Conservation (phyloP, 2,888 invertebrate species). For the Calameuta pallipes region DNA sequence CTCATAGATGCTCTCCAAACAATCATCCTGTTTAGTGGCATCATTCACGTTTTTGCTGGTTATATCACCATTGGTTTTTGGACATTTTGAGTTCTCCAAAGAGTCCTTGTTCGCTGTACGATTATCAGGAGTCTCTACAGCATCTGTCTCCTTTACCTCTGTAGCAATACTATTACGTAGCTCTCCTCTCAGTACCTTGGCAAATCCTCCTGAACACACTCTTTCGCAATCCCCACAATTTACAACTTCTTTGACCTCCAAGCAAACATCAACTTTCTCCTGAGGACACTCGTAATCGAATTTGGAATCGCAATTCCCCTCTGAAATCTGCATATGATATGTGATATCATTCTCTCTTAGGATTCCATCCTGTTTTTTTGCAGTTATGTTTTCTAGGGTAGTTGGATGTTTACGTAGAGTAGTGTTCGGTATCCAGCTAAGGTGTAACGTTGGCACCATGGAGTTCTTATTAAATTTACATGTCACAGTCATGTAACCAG, state of each 20-base stretch:
- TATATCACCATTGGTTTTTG: neutral
- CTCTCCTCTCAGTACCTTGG: slow-evolving; percentile 11
- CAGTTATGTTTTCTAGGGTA: slow-evolving; percentile 73
- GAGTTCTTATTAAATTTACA: slow-evolving; percentile 84
- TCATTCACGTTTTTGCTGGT: neutral
- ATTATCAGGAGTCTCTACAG: neutral
- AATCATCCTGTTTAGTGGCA: neutral
- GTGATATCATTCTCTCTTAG: slow-evolving; percentile 9
- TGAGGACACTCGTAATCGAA: slow-evolving; percentile 16
- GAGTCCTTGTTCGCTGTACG: neutral
- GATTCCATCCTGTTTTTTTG: slow-evolving; percentile 62
- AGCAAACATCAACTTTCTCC: slow-evolving; percentile 63
- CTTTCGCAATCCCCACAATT: slow-evolving; percentile 61
- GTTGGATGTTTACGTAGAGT: slow-evolving; percentile 88
- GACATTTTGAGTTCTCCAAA: neutral
- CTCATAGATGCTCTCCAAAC: slow-evolving; percentile 11
- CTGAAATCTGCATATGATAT: slow-evolving; percentile 27
- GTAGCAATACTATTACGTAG: neutral
- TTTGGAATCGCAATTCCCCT: slow-evolving; percentile 25
- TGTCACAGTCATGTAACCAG: slow-evolving; percentile 90
- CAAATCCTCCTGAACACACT: slow-evolving; percentile 56
- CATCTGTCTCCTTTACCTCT: neutral
- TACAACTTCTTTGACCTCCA: slow-evolving; percentile 61
- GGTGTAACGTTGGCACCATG: slow-evolving; percentile 82
- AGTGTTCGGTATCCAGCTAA: slow-evolving; percentile 96